A percentile compares a stretch with the other conserved stretches of the same genome.
Evolutionary conservation across 2,113 vertebrate genomes (phyloP).

Genomic region (pig (Sus scrofa)): DNA sequence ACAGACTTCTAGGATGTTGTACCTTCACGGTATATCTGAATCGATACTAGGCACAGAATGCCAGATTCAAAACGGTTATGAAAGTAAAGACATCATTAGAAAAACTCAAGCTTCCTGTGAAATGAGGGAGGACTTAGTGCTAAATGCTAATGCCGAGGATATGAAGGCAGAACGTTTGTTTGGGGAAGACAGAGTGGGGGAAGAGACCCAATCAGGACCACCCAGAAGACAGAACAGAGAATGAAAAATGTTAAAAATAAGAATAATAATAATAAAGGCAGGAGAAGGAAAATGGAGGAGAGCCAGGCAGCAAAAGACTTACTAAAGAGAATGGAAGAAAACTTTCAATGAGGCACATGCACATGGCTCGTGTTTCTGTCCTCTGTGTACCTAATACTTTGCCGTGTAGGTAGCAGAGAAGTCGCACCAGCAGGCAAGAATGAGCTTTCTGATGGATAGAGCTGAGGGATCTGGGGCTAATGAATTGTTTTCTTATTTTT

Average conservation of each 20-base stretch:
- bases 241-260: background rate
- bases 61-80: slow-evolving; percentile 50
- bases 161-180: slow-evolving; percentile 53
- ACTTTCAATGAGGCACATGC: background rate
- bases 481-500: slow-evolving; percentile 71
- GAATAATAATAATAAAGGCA: no score
- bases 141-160: slow-evolving; percentile 52
- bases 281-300: background rate
- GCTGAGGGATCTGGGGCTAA: slow-evolving; percentile 85
- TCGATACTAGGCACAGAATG: slow-evolving; percentile 48
- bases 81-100: slow-evolving; percentile 41
- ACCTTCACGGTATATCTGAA: slow-evolving; percentile 45
- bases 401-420: slow-evolving; percentile 82
- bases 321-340: slow-evolving; percentile 7
- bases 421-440: slow-evolving; percentile 77
- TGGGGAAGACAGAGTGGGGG: slow-evolving; percentile 51
- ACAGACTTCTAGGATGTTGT: background rate
- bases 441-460: slow-evolving; percentile 78
- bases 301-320: slow-evolving; percentile 59
- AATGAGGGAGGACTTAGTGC: slow-evolving; percentile 20
- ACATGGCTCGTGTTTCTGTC: slow-evolving; percentile 71
- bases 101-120: slow-evolving; percentile 55
- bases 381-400: slow-evolving; percentile 79
- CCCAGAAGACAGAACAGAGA: slow-evolving; percentile 1
- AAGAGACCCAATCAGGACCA: slow-evolving; percentile 29